Conservation (phyloP, 2,797 vertebrate species). For the Oryzias sinensis region DNA sequence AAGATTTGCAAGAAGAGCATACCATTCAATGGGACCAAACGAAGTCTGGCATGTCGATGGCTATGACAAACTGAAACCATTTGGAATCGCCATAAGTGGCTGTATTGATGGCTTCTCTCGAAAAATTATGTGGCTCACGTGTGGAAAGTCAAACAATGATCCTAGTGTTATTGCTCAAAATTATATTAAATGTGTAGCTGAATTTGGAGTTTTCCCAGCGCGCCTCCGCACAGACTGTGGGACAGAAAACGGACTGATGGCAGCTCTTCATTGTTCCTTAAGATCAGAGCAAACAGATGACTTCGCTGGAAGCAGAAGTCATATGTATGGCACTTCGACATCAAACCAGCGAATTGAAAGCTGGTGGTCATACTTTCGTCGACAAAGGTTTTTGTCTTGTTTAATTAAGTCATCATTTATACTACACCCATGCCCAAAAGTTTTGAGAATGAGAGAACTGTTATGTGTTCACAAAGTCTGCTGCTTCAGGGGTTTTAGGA, state of each 20-base stretch:
- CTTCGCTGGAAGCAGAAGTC: not conserved
- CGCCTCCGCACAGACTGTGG: constrained; percentile 1
- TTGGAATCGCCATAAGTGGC: constrained; percentile 3
- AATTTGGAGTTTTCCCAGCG: not conserved
- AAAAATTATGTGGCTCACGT: constrained; percentile 2
- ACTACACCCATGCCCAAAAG: too few relatives aligned
- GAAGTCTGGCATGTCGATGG: not conserved
- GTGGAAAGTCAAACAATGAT: constrained; percentile 9
- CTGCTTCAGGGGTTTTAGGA: too few relatives aligned
- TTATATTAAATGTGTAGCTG: not conserved
- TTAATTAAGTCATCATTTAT: too few relatives aligned
- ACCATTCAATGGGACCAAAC: not conserved
- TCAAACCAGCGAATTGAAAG: constrained; percentile 1
- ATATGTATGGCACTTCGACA: not conserved
- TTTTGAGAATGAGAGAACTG: too few relatives aligned
- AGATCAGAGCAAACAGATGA: not conserved
- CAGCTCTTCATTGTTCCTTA: not conserved
- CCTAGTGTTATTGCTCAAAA: not conserved
- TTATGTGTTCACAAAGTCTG: too few relatives aligned
- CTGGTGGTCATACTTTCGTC: not conserved
- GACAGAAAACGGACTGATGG: constrained; percentile 5
- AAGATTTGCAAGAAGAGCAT: not conserved
- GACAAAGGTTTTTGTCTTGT: too few relatives aligned
- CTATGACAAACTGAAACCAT: constrained; percentile 2
- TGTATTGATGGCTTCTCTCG: not conserved